Percentiles rank a stretch among this genome's conserved stretches.
Evolutionary conservation across 1,140 invertebrate genomes (phyloP).

Genomic region (Zophobas morio): DNA sequence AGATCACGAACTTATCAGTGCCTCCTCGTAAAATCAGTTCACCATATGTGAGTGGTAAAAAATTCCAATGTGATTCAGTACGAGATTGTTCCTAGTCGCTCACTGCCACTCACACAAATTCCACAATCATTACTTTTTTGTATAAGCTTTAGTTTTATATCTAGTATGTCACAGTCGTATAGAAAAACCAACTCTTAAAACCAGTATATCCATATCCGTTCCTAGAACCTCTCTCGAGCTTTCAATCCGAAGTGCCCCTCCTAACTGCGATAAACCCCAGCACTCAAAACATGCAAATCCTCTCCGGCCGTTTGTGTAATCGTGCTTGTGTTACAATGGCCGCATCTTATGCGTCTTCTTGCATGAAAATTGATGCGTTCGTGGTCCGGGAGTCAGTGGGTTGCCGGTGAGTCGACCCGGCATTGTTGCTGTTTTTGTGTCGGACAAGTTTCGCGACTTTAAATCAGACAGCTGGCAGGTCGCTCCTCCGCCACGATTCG

Average conservation of each 20-base stretch:
- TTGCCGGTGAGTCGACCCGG: conserved; percentile 50
- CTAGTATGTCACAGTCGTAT: background rate
- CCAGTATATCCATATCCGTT: background rate
- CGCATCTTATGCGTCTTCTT: background rate
- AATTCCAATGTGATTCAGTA: no score
- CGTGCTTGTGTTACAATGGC: background rate
- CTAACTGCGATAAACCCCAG: no score
- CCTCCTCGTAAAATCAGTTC: no score
- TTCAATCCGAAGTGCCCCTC: background rate
- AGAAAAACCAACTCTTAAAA: background rate
- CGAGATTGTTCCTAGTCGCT: no score
- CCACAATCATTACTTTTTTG: no score
- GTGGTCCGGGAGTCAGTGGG: conserved; percentile 53
- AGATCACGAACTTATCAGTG: no score
- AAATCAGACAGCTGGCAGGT: conserved; percentile 57
- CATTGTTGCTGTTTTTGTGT: conserved; percentile 59
- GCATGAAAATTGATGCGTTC: conserved; percentile 16
- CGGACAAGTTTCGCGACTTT: conserved; percentile 57
- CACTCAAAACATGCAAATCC: no score
- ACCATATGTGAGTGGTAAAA: no score
- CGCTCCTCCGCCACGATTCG: conserved; percentile 52
- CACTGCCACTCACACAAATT: no score
- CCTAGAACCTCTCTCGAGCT: background rate
- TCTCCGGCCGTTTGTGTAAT: background rate
- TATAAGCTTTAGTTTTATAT: no score